A percentile compares a stretch with the other conserved stretches of the same genome.
phyloP scores from a whole-genome alignment of 2,797 vertebrate genomes.

The Arvicola amphibius region DNA sequence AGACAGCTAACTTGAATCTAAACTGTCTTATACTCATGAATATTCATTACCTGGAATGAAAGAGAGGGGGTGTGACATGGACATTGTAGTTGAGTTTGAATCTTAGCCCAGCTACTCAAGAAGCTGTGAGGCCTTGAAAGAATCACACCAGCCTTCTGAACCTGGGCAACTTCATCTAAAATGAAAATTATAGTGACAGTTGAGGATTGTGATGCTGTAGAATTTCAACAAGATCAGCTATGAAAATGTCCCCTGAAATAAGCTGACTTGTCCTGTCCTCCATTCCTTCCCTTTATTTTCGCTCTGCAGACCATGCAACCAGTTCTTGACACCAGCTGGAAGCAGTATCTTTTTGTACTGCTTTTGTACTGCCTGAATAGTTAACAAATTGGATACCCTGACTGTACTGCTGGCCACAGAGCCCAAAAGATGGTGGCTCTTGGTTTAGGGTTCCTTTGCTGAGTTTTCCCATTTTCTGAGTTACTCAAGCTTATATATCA shows the following conservation, averaged over 20 bases:
- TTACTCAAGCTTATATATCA: neutral
- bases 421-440: neutral
- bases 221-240: neutral
- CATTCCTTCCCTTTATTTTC: neutral
- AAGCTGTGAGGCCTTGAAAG: neutral
- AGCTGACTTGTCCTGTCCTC: neutral
- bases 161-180: neutral
- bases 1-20: neutral
- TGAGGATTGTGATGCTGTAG: neutral
- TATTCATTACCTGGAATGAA: neutral
- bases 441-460: neutral
- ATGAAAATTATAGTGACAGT: neutral
- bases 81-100: neutral
- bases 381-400: neutral
- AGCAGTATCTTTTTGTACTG: rapidly evolving
- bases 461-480: neutral
- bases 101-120: neutral
- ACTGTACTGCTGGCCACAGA: neutral
- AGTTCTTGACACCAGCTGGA: neutral
- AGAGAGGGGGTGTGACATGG: neutral
- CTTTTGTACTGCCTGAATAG: neutral
- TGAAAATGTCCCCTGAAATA: neutral
- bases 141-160: neutral
- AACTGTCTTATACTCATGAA: neutral
- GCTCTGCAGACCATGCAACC: neutral